Percentiles rank a stretch among this genome's conserved stretches.
Evolutionary conservation across 2,888 invertebrate genomes (phyloP).

Genomic region (Pammene fasciana): DNA sequence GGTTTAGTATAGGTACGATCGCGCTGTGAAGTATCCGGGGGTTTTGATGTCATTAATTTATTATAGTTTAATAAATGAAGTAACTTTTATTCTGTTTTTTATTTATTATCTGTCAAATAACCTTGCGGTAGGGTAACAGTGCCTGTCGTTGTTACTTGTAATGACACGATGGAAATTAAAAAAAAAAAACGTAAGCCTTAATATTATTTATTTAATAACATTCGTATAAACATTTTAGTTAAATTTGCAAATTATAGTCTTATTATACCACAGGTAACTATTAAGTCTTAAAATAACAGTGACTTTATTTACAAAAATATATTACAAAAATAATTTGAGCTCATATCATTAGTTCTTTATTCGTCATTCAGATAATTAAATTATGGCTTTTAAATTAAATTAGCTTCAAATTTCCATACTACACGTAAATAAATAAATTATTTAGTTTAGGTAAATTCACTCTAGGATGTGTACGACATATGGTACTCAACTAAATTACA

Average conservation of each 20-base stretch:
- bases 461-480: too few relatives aligned
- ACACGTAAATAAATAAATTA: neutral
- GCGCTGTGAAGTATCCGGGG: slow-evolving; percentile 39
- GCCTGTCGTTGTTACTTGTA: neutral
- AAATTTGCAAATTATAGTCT: neutral
- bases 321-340: slow-evolving; percentile 5
- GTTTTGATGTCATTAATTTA: slow-evolving; percentile 41
- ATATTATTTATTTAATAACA: neutral
- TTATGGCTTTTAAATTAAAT: neutral
- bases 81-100: slow-evolving; percentile 24
- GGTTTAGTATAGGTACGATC: slow-evolving; percentile 32
- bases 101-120: neutral
- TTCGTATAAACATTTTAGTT: neutral
- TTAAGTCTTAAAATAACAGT: slow-evolving; percentile 2
- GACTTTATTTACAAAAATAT: slow-evolving; percentile 1
- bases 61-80: slow-evolving; percentile 40
- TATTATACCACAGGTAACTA: slow-evolving; percentile 6
- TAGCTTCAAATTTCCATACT: neutral
- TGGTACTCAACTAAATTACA: too few relatives aligned
- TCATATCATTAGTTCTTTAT: neutral
- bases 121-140: neutral
- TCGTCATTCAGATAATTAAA: neutral
- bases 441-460: too few relatives aligned
- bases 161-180: neutral
- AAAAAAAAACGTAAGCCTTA: neutral